Conservation (phyloP, 2,797 vertebrate species). For the Peromyscus attwateri region DNA sequence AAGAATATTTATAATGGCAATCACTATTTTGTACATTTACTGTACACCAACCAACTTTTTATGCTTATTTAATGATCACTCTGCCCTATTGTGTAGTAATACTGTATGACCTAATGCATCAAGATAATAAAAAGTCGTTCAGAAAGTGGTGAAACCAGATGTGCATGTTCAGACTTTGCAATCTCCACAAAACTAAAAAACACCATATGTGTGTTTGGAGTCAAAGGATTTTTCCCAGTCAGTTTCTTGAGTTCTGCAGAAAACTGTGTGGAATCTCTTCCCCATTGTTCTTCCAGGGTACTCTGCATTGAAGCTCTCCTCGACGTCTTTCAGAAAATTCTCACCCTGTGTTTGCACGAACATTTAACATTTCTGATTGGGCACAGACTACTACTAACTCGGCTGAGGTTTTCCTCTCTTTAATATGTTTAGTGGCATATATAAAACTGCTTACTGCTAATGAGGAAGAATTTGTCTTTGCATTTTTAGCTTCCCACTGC, state of each 20-base stretch:
- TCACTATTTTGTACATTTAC: not conserved
- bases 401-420: not conserved
- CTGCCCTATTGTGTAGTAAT: not conserved
- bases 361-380: not conserved
- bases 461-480: conserved; percentile 4
- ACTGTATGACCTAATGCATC: not conserved
- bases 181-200: not conserved
- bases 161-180: conserved; percentile 8
- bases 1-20: not conserved
- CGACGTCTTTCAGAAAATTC: conserved; percentile 24
- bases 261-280: not conserved
- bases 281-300: not conserved
- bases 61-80: not conserved
- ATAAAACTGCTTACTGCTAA: not conserved
- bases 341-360: not conserved
- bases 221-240: not conserved
- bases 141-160: not conserved
- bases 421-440: not conserved
- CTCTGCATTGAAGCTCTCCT: not conserved
- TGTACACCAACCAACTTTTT: not conserved
- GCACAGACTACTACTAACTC: not conserved
- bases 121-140: not conserved
- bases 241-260: not conserved
- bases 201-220: not conserved
- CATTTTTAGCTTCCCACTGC: not conserved